Evolutionary conservation across 1,140 invertebrate genomes (phyloP), one percentile per base, ranked within the genome.

Genomic region (Stratiolaelaps scimitus): DNA sequence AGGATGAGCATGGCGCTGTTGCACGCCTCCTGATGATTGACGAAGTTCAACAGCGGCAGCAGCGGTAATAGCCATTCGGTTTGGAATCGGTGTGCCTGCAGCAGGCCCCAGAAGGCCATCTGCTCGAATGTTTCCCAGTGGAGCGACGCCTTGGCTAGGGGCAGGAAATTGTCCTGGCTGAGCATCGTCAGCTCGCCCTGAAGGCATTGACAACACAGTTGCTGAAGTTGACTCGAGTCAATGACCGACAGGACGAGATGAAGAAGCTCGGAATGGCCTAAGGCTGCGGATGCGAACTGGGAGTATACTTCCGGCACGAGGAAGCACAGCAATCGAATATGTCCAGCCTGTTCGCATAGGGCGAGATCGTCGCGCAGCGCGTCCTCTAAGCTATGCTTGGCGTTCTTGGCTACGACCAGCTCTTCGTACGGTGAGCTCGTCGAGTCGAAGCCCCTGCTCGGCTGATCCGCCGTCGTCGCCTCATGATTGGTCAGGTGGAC

Each of bases 71-170:
- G 83, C 72, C 87, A 84, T 72, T 93, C 88, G 6, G 94, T 82
- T 13, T 88, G 85, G 72, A 95, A 88, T 74, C 92, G 88, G 73
- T 96, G 92, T 46, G 91, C 90, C 69, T 85, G 83, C 44, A 95
- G 82, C 40, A 98, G 79, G 77, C 95, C 90, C 93, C 93, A 98
- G 7, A 97, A 81, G 74, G 90, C 95, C 73, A 89, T 88, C 73
- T 98, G 93, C 75, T 96, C 93, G 71, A 93, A 90, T 1, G 91
- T 94, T 75, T 97, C 92, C 91, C 92, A 98, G 65, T 83, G 82
- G 64, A 96, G 78, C 73, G 88, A 95, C 13, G 86, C 84, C 87
- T 72, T 73, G 88, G 79, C 40, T 80, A 78, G 40, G 83, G 81
- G 30, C 88, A 68, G 53, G 64, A 43, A 60, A 26, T 68, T 26